Base-by-base conservation (phyloP, 2,888 invertebrate genomes). In the Chirona hameri region DNA sequence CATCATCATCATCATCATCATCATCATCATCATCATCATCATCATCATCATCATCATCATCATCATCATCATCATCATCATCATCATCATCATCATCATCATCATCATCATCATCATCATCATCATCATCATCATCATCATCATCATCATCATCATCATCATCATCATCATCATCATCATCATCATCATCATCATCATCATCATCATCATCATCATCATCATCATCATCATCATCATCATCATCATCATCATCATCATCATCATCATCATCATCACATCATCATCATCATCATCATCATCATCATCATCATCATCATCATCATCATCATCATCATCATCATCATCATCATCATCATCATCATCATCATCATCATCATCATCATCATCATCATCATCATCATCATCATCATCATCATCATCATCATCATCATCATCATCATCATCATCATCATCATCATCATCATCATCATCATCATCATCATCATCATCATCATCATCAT, bases 1-100 rank as follows among this genome's bases (percentile, higher is more conserved):
- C 65, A 65, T 65, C 65, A 65, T 65, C 65, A n/a, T 65, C 65
- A 65, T 65, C 65, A 65, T n/a, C 65, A 65, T n/a, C 65, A 65
- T 65, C n/a, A n/a, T 65, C n/a, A n/a, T 65, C 65, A n/a, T 65
- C 65, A n/a, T 65, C 65, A n/a, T 65, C 65, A n/a, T 65, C 65
- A n/a, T 65, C 65, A n/a, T 65, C 65, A 65, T 65, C 65, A 65
- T 65, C 65, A 65, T 65, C 65, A 65, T 65, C 65, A 65, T 65
- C 65, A 65, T 65, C 65, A 65, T 65, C 65, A 65, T 65, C 65
- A 65, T 65, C 65, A 65, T 65, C 65, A 65, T 65, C 65, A 65
- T 65, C 65, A 65, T 65, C 65, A 65, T 65, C 65, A 65, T 65
- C 65, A 65, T 65, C 65, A 65, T 65, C 65, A 65, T 65, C 65